Percentiles rank a stretch among this genome's conserved stretches.
phyloP scores from a whole-genome alignment of 2,888 invertebrate species.

The Temnothorax unifasciatus region DNA sequence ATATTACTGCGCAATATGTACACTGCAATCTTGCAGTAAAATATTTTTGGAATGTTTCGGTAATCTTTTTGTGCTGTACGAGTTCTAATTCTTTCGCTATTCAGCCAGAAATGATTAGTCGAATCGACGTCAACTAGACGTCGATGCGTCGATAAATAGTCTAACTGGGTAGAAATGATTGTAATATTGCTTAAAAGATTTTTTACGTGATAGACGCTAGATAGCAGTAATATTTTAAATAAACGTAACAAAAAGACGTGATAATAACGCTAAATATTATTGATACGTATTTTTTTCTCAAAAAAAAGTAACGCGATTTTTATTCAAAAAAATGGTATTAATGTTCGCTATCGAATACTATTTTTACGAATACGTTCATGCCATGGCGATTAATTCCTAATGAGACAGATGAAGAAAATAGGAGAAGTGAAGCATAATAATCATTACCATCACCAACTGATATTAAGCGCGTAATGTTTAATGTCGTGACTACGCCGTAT shows the following conservation, averaged over 20 bases:
- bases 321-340: conserved; percentile 21
- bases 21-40: neutral
- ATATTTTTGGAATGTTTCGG: neutral
- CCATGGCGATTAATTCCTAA: conserved; percentile 20
- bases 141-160: too few relatives aligned
- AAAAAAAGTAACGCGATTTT: conserved; percentile 24
- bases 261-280: conserved; percentile 2
- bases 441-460: conserved; percentile 56
- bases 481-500: neutral
- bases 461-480: conserved; percentile 32
- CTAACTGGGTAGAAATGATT: neutral
- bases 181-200: neutral
- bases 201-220: neutral
- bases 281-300: neutral
- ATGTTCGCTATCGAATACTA: neutral
- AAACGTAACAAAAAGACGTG: neutral
- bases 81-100: neutral
- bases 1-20: neutral
- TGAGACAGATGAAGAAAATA: conserved; percentile 56
- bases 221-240: conserved; percentile 2
- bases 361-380: neutral
- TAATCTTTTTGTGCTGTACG: neutral
- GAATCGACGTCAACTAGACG: too few relatives aligned
- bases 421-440: conserved; percentile 61
- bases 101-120: too few relatives aligned